Evolutionary conservation across 2,797 vertebrate species (phyloP), one percentile per base, ranked within the genome.

Genomic region (Channa striata): DNA sequence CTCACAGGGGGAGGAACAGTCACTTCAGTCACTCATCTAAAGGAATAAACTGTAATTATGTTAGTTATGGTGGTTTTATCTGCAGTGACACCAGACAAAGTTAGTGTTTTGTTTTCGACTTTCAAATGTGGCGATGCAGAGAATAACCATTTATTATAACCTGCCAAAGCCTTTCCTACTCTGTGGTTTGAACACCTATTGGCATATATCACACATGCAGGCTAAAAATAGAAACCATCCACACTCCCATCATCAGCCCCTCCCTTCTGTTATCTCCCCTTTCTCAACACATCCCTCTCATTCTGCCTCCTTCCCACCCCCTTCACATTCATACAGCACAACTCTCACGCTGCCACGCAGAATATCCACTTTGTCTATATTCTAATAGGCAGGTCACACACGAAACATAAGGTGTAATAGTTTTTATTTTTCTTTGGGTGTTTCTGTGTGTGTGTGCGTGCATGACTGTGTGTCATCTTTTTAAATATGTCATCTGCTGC

Each of bases 171-270:
- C 53, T 39, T 60, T 60, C 23, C 65, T 77, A 33, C 72, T 72
- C 69, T 56, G 47, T 52, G 67, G 73, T 63, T 77, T 87, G 77
- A 88, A 84, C 90, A 90, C 85, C 86, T 90, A 89, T 86, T 85
- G 86, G 83, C 87, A 89, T 86, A 87, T 82, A 90, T 92, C 89
- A 85, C 92, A 90, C 89, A 85, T 86, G 51, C 59, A 37, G 62
- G 77, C 87, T 93, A 91, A 90, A 93, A 92, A 93, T 90, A 93
- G 91, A 79, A 83, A 59, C 77, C 69, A 77, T 90, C 85, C 82
- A 81, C 90, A 86, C 86, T 90, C 77, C 74, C 74, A 81, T 80
- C 89, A 84, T 78, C 90, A 79, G 72, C 82, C 76, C 71, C 83
- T 80, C 88, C 77, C 34, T 70, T 74, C 77, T 70, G 79, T 88